phyloP scores from a whole-genome alignment of 2,888 invertebrate genomes.

The Pheosia gnoma region DNA sequence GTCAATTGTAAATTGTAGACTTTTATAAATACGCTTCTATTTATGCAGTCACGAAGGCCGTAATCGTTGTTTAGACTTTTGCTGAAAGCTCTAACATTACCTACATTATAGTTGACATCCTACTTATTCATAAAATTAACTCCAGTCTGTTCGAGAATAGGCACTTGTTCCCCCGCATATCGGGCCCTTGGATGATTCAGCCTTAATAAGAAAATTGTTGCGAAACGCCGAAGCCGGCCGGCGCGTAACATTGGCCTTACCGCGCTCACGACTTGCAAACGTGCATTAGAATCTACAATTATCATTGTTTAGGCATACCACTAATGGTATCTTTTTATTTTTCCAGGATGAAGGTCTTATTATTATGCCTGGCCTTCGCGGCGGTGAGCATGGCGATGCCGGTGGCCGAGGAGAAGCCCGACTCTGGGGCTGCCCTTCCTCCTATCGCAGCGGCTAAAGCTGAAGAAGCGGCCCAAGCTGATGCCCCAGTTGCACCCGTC shows the following conservation, averaged over 20 bases:
- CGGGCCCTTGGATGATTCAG: slow-evolving; percentile 74
- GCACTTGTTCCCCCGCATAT: slow-evolving; percentile 57
- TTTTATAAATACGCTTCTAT: neutral
- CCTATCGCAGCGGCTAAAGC: slow-evolving; percentile 18
- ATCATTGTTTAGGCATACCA: slow-evolving; percentile 57
- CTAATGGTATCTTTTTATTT: slow-evolving; percentile 62
- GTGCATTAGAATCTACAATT: slow-evolving; percentile 59
- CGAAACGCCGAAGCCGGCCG: slow-evolving; percentile 58
- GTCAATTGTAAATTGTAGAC: neutral
- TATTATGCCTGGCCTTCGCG: slow-evolving; percentile 84
- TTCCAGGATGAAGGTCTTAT: slow-evolving; percentile 87
- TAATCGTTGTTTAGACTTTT: slow-evolving; percentile 27
- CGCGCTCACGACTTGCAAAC: slow-evolving; percentile 70
- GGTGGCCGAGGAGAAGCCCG: slow-evolving; percentile 77
- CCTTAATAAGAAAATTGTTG: slow-evolving; percentile 80
- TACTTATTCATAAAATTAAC: slow-evolving; percentile 64
- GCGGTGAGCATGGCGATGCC: slow-evolving; percentile 85
- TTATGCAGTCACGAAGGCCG: neutral
- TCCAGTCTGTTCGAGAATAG: slow-evolving; percentile 62
- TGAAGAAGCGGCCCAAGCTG: slow-evolving; percentile 41
- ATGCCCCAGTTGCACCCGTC: slow-evolving; percentile 42
- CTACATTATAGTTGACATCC: slow-evolving; percentile 73
- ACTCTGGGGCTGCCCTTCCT: slow-evolving; percentile 48
- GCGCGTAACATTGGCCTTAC: slow-evolving; percentile 83
- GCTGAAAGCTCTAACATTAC: slow-evolving; percentile 48